Conservation (phyloP, 2,113 vertebrate species). For the Bagarius yarrelli region DNA sequence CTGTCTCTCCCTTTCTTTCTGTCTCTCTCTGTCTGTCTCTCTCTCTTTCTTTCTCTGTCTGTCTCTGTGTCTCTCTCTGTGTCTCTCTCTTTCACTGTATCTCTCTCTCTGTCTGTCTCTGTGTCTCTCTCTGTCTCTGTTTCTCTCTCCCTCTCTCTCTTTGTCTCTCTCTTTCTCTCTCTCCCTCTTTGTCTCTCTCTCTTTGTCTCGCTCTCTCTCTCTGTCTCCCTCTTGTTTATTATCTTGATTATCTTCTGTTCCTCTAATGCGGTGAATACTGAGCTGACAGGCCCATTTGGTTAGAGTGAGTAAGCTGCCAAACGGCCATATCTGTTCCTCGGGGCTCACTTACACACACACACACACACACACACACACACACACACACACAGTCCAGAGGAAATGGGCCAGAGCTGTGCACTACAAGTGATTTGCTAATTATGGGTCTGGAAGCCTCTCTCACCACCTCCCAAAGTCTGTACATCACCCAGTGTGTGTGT, state of each 20-base stretch:
- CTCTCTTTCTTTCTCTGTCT: neutral
- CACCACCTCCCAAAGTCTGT: conserved; percentile 66
- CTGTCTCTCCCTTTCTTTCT: too few relatives aligned
- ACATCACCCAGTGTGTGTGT: conserved; percentile 50
- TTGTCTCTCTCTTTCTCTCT: too few relatives aligned
- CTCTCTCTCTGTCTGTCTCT: neutral
- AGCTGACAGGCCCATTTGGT: conserved; percentile 75
- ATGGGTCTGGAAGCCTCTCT: conserved; percentile 62
- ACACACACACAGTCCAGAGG: conserved; percentile 60
- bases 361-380: conserved; percentile 29
- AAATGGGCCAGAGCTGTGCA: conserved; percentile 71
- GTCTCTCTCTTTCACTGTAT: neutral
- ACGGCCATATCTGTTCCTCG: conserved; percentile 64
- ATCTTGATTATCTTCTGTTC: conserved; percentile 69
- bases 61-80: conserved; percentile 5
- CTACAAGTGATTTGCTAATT: conserved; percentile 73
- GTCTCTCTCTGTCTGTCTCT: neutral
- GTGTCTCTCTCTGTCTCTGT: conserved; percentile 52
- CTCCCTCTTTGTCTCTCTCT: too few relatives aligned
- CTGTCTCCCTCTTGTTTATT: conserved; percentile 67
- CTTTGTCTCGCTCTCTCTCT: conserved; percentile 33
- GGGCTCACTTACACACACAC: conserved; percentile 32
- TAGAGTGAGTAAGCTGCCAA: conserved; percentile 73
- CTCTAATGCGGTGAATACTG: conserved; percentile 81
- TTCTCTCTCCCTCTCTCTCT: conserved; percentile 1